Evolutionary conservation across 2,797 vertebrate species (phyloP).

Genomic region (Parauchenoglanis ngamensis): DNA sequence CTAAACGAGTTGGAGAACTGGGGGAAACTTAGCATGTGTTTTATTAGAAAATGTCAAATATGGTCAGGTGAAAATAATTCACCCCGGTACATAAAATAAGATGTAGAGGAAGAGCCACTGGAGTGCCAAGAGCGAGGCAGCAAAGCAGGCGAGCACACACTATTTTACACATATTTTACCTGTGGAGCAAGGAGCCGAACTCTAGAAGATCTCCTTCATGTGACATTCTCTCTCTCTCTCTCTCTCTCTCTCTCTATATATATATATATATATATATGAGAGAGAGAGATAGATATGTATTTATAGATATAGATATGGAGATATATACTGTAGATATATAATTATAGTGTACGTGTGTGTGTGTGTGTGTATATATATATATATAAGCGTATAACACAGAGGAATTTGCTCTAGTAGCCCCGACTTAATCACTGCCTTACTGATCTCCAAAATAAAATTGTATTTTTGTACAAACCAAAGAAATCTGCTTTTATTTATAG

Average conservation of each 20-base stretch:
- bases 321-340: too few species aligned
- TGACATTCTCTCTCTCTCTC: neutral
- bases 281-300: neutral
- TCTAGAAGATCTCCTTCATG: neutral
- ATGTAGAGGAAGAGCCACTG: neutral
- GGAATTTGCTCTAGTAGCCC: neutral
- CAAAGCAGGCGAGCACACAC: neutral
- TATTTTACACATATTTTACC: constrained; percentile 21
- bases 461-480: neutral
- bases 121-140: neutral
- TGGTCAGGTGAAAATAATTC: constrained; percentile 18
- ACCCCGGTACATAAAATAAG: neutral
- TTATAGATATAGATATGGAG: neutral
- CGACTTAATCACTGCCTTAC: neutral
- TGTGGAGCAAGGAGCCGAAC: neutral
- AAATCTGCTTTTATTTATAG: neutral
- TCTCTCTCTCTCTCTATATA: neutral
- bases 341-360: neutral
- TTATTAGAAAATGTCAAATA: constrained; percentile 30
- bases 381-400: neutral
- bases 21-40: constrained; percentile 2
- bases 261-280: neutral
- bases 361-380: neutral
- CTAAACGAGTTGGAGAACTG: neutral
- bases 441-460: neutral